Conservation (phyloP, 2,113 vertebrate genomes). For the Chaetodon auriga region DNA sequence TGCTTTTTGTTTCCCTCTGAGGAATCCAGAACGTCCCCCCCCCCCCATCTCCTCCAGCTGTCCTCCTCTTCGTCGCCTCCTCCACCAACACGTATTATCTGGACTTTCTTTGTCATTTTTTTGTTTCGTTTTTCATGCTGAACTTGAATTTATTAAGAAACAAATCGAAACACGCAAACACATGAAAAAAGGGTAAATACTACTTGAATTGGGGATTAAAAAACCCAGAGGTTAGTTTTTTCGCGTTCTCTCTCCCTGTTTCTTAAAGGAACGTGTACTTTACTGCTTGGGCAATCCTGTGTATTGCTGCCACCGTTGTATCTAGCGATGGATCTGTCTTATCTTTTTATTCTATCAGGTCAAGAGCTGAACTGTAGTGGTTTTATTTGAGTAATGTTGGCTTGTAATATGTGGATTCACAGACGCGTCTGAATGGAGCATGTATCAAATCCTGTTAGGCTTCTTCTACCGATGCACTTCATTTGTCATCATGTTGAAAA, state of each 20-base stretch:
- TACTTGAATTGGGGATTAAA: constrained; percentile 85
- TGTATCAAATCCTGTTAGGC: constrained; percentile 80
- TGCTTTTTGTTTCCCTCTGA: constrained; percentile 80
- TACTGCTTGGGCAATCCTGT: constrained; percentile 88
- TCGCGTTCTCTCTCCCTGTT: constrained; percentile 88
- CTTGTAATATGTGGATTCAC: constrained; percentile 75
- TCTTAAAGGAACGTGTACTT: constrained; percentile 91
- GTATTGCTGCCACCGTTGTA: constrained; percentile 84
- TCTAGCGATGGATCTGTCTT: constrained; percentile 74
- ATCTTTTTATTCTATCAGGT: constrained; percentile 82
- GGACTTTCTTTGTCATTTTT: constrained; percentile 88
- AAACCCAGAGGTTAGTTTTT: constrained; percentile 81
- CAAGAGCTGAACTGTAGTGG: constrained; percentile 79
- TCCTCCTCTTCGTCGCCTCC: constrained; percentile 20
- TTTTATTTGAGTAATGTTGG: constrained; percentile 80
- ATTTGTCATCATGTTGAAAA: constrained; percentile 79
- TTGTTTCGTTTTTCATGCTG: constrained; percentile 79
- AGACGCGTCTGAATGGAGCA: constrained; percentile 81
- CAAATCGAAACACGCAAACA: constrained; percentile 57
- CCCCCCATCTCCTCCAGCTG: background rate
- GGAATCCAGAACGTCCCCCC: constrained; percentile 87
- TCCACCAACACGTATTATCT: constrained; percentile 75
- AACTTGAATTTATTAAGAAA: constrained; percentile 84
- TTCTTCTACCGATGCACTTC: constrained; percentile 85
- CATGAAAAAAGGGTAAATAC: constrained; percentile 77